Evolutionary conservation across 2,797 vertebrate species (phyloP), one percentile per base, ranked within the genome.

Genomic region (Propithecus perrieri): DNA sequence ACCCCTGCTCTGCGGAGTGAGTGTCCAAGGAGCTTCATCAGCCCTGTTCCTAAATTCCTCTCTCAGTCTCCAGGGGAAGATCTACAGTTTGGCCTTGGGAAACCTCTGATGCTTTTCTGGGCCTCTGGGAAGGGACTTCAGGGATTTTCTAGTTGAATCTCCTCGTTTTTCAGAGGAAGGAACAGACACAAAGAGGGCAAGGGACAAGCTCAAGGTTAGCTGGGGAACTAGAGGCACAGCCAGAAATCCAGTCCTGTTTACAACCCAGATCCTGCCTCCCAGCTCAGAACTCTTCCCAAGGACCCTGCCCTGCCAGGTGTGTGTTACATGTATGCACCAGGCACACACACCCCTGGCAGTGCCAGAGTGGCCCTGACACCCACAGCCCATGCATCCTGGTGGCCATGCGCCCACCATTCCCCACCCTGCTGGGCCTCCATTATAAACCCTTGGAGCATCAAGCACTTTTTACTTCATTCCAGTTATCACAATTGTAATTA

Each of bases 91-190:
- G 72, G 43, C 11, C 61, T 93, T 72, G 48, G 59, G 61, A 87
- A 85, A 48, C 15, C 26, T 83, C 33, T 11, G 24, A n/a, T 65
- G 46, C 14, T 90, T 97, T 89, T 33, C 59, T 26, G 50, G 33
- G 50, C 65, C 46, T 38, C 78, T 63, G 38, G 38, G 38, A 81
- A 97, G 38, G 38, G 12, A 72, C 11, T 59, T 35, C 11, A 14
- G 22, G 48, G 41, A 86, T 46, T 88, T 89, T 35, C 65, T 18
- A 43, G 53, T 43, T 61, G 11, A 26, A 78, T 28, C 41, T 76
- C 43, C 33, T 61, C 72, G 24, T n/a, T 80, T 88, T 22, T 53
- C 48, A 72, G 55, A 87, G 41, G 53, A 67, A 78, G 74, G 18
- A 83, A 67, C 65, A 43, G 43, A 43, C 6, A 43, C 43, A 63